Evolutionary conservation across 2,113 vertebrate genomes (phyloP).

Genomic region (Lophius piscatorius): DNA sequence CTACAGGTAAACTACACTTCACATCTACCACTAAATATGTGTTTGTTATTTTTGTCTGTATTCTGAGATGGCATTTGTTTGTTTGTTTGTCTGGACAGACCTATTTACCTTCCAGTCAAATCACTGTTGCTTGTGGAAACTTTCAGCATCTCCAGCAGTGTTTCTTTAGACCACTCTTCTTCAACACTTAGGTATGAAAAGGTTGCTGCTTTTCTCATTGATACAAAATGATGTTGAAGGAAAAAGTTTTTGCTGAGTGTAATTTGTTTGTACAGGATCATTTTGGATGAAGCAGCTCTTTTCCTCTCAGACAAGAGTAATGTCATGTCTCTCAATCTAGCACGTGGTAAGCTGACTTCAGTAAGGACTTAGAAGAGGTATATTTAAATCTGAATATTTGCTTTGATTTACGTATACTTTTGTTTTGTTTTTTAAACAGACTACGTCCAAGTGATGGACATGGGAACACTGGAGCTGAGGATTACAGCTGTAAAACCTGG

Average conservation of each 20-base stretch:
- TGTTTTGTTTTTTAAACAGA: conserved; percentile 76
- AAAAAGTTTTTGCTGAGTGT: neutral
- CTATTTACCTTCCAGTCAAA: conserved; percentile 89
- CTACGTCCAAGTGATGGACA: conserved; percentile 96
- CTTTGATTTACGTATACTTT: conserved; percentile 6
- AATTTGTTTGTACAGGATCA: conserved; percentile 82
- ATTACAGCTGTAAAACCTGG: conserved; percentile 91
- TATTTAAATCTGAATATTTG: neutral
- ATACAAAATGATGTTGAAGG: neutral
- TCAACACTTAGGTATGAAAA: conserved; percentile 89
- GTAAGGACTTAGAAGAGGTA: neutral
- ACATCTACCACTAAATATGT: neutral
- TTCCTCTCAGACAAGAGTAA: conserved; percentile 96
- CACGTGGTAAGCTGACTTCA: conserved; percentile 82
- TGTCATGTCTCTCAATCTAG: conserved; percentile 87
- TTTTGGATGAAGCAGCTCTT: conserved; percentile 94
- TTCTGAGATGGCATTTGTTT: neutral
- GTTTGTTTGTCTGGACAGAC: conserved; percentile 76
- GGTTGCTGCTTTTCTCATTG: neutral
- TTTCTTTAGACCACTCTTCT: conserved; percentile 91
- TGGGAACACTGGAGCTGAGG: conserved; percentile 94
- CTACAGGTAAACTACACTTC: conserved; percentile 83
- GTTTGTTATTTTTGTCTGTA: neutral
- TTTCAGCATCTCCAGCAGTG: conserved; percentile 95
- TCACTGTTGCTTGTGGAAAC: conserved; percentile 93